Percentiles rank a stretch among this genome's conserved stretches.
Conservation (phyloP, 2,113 vertebrate genomes). For the Ariopsis seemanni region DNA sequence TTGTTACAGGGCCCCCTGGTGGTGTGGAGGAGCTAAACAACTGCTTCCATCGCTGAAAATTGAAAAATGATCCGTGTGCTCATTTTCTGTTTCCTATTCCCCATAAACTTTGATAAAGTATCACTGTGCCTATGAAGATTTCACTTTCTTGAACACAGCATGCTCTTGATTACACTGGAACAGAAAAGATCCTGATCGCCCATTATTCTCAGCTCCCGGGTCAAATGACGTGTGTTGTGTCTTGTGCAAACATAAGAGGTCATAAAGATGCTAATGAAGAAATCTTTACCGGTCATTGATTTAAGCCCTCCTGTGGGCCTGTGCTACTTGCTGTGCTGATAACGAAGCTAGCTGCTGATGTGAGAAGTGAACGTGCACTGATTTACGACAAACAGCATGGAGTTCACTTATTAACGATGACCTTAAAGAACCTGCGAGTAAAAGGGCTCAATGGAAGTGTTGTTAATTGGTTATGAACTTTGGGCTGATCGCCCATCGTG, state of each 20-base stretch:
- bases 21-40: neutral
- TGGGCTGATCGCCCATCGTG: neutral
- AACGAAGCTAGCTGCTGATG: conserved; percentile 66
- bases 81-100: neutral
- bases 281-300: conserved; percentile 71
- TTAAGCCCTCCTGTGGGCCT: conserved; percentile 66
- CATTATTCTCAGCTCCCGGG: neutral
- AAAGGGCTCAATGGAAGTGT: conserved; percentile 58
- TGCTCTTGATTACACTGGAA: neutral
- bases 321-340: conserved; percentile 55
- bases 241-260: conserved; percentile 49
- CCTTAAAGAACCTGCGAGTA: conserved; percentile 53
- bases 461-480: conserved; percentile 57
- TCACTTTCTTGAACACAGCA: neutral
- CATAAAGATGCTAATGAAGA: conserved; percentile 63
- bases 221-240: conserved; percentile 23
- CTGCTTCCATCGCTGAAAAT: neutral
- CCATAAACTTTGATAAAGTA: neutral
- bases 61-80: neutral
- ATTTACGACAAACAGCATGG: conserved; percentile 69
- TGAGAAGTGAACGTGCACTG: conserved; percentile 65
- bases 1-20: neutral
- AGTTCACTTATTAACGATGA: conserved; percentile 58
- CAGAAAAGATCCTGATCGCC: neutral
- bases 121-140: neutral